Evolutionary conservation across 2,113 vertebrate genomes (phyloP), one percentile per base, ranked within the genome.

Genomic region (Saccopteryx leptura): DNA sequence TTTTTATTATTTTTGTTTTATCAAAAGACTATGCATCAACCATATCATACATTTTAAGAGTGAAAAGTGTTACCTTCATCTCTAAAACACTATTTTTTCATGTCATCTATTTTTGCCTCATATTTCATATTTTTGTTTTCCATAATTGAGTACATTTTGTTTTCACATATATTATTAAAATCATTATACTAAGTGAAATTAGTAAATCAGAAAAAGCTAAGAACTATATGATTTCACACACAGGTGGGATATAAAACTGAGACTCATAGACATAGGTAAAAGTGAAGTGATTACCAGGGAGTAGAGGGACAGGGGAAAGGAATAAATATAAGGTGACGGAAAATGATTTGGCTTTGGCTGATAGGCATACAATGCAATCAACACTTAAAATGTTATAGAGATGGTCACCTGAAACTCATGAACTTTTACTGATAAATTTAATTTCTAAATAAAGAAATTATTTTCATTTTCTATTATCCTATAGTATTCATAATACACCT

Each of bases 1-100:
- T 9, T 66, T 78, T 76, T 87, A 84, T 87, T 4, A 84, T 65
- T 90, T 96, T 69, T 66, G 28, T 82, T 94, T 93, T 92, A 61
- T 58, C 56, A 17, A 85, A 84, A 93, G 24, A 66, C 50, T 26
- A 88, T 68, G 71, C 6, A 75, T 87, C 33, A 87, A 85, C 72
- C 24, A 1, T 71, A 76, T 19, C 18, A 80, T 26, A 52, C 46
- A 91, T 89, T 81, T 96, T 93, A 81, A 85, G 60, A 94, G 18
- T 89, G 80, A 63, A 19, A 85, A 58, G 13, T 65, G 48, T 68
- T 68, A 74, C 71, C 58, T 89, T 82, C 72, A 93, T 80, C 65
- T 88, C 6, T 81, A 56, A 54, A 33, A 63, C 23, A 56, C 24
- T 58, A 39, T 72, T 79, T 93, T 91, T 92, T 75, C 87, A n/a